These are phyloP conservation scores for Craseonycteris thonglongyai DNA, from an alignment of 2,113 vertebrate species.

Conservation along the genomic window DNA sequence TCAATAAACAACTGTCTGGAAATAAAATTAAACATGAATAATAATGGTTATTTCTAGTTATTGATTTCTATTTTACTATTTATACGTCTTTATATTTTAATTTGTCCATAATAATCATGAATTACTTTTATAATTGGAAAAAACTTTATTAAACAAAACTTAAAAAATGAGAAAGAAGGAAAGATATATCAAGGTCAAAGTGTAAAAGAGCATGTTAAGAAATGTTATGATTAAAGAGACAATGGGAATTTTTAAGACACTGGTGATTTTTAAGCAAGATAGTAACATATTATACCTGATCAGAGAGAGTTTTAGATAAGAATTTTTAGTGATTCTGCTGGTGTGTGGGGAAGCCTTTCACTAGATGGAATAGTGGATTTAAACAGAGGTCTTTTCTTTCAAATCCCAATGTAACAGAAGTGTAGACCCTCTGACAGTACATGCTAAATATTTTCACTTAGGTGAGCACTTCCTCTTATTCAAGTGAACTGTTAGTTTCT, in stretches of 20 bases:
- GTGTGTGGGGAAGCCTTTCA: background rate
- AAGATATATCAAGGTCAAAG: background rate
- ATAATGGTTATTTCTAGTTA: background rate
- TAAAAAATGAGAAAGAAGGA: slow-evolving; percentile 5
- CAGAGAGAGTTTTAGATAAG: background rate
- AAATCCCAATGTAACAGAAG: background rate
- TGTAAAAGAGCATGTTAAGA: background rate
- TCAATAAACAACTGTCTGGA: background rate
- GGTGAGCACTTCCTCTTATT: background rate
- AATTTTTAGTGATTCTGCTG: background rate
- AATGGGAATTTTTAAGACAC: background rate
- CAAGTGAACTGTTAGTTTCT: slow-evolving; percentile 28
- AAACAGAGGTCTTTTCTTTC: background rate
- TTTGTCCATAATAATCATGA: background rate
- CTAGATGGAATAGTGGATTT: background rate
- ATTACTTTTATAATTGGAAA: background rate
- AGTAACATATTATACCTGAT: background rate
- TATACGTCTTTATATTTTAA: background rate
- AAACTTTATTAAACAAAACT: background rate
- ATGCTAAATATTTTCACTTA: background rate
- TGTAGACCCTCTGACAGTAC: background rate
- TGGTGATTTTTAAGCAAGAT: slow-evolving; percentile 6
- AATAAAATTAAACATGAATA: slow-evolving; percentile 13
- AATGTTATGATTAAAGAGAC: background rate
- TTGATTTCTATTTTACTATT: slow-evolving; percentile 27